These are phyloP conservation scores for Mystacides longicornis DNA, from an alignment of 2,888 invertebrate genomes.

Conservation along the genomic window DNA sequence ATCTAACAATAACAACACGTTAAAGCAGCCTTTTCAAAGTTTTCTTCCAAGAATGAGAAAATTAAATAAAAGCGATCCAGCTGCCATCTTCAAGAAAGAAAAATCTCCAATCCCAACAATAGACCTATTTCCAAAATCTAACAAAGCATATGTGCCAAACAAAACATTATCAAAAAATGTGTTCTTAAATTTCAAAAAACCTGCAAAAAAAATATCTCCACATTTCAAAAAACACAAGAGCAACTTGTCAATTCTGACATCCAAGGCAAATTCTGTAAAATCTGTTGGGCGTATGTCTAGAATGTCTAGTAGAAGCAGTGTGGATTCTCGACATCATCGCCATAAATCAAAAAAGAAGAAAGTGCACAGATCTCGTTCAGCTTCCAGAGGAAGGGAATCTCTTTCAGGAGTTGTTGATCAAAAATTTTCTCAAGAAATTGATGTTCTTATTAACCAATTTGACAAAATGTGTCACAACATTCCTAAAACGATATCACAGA, in stretches of 20 bases:
- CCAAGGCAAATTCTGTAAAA: conserved; percentile 33
- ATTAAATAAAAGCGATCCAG: conserved; percentile 23
- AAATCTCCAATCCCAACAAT: conserved; percentile 35
- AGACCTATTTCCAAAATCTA: conserved; percentile 42
- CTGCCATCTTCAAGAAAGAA: conserved; percentile 36
- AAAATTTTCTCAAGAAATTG: conserved; percentile 46
- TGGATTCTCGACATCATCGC: conserved; percentile 42
- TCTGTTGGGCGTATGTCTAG: conserved; percentile 20
- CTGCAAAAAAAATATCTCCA: conserved; percentile 36
- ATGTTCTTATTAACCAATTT: conserved; percentile 40
- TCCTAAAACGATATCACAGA: conserved; percentile 37
- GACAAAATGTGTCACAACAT: conserved; percentile 45
- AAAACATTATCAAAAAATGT: conserved; percentile 43
- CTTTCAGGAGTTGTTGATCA: conserved; percentile 54
- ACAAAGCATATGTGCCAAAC: conserved; percentile 43
- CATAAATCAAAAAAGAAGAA: conserved; percentile 36
- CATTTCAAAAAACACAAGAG: conserved; percentile 51
- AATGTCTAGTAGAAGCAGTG: conserved; percentile 19
- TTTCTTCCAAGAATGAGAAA: conserved; percentile 37
- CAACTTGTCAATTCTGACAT: conserved; percentile 44
- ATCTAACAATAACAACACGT: conserved; percentile 28
- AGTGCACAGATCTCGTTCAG: conserved; percentile 44
- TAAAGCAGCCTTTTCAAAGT: conserved; percentile 31
- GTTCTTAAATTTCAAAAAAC: conserved; percentile 44
- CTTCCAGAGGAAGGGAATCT: conserved; percentile 43